Percentiles rank a stretch among this genome's conserved stretches.
These are phyloP conservation scores for Zeugodacus cucurbitae DNA, from an alignment of 1,140 invertebrate species.

Conservation along the genomic window DNA sequence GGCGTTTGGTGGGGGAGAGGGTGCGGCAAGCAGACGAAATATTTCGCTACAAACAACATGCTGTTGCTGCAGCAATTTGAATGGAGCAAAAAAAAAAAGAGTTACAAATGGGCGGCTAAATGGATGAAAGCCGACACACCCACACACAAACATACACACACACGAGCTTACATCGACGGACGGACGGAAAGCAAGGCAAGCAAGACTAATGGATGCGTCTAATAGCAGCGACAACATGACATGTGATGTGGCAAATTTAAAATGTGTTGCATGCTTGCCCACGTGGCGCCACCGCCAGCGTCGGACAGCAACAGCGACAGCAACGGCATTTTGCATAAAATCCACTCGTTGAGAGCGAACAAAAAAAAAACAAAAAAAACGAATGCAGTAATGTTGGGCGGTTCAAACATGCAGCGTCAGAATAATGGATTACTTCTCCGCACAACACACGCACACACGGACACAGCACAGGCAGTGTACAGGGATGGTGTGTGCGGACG, in stretches of 20 bases:
- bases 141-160: not conserved
- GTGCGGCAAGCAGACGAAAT: not conserved
- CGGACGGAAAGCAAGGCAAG: not conserved
- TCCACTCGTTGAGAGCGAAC: not conserved
- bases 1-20: not conserved
- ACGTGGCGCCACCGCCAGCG: constrained; percentile 15
- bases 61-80: not conserved
- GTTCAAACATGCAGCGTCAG: constrained; percentile 21
- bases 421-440: constrained; percentile 14
- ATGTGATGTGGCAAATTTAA: constrained; percentile 36
- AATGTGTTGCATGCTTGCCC: constrained; percentile 37
- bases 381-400: not conserved
- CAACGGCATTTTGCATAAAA: not conserved
- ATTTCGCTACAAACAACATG: not conserved
- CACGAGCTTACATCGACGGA: not conserved
- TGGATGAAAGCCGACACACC: not conserved
- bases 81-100: not conserved
- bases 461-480: not conserved
- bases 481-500: not conserved
- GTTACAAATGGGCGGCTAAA: constrained; percentile 11
- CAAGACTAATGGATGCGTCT: constrained; percentile 34
- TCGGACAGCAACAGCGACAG: not conserved
- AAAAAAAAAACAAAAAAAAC: not conserved
- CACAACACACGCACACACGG: not conserved
- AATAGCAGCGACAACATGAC: constrained; percentile 35